Percentiles rank a stretch among this genome's conserved stretches.
Conservation (phyloP, 2,888 invertebrate genomes). For the Apoda limacodes region DNA sequence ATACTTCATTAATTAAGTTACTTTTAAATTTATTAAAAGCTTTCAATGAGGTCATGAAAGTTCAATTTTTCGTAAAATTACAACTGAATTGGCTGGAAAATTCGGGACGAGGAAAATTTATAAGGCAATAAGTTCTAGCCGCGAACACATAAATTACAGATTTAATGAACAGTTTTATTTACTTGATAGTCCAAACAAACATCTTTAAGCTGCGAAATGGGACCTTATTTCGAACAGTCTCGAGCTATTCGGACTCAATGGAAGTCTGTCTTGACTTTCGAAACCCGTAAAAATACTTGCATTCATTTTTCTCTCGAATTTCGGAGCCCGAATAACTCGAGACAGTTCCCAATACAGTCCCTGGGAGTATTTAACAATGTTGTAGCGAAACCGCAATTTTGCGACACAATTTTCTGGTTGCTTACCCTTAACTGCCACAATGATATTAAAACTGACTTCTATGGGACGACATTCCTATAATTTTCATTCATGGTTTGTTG, state of each 20-base stretch:
- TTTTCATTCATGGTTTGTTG: slow-evolving; percentile 49
- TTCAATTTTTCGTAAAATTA: slow-evolving; percentile 11
- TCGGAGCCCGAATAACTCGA: too few species aligned
- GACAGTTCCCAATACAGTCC: too few species aligned
- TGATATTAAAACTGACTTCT: slow-evolving; percentile 32
- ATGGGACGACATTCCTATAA: slow-evolving; percentile 34
- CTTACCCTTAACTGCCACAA: slow-evolving; percentile 50
- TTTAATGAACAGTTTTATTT: slow-evolving; percentile 36
- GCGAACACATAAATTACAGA: slow-evolving; percentile 37
- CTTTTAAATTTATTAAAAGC: too few species aligned
- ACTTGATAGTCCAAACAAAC: slow-evolving; percentile 24
- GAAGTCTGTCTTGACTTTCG: slow-evolving; percentile 28
- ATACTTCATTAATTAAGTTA: too few species aligned
- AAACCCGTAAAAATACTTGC: too few species aligned
- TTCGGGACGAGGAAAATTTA: slow-evolving; percentile 33
- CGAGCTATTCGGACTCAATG: slow-evolving; percentile 38
- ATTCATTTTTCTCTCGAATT: too few species aligned
- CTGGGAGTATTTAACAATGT: neutral
- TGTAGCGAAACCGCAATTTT: slow-evolving; percentile 37
- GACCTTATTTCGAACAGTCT: too few species aligned
- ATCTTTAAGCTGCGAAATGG: slow-evolving; percentile 22
- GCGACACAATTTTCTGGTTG: slow-evolving; percentile 45
- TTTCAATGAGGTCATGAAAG: slow-evolving; percentile 9
- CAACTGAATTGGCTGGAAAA: slow-evolving; percentile 23
- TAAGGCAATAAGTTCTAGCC: slow-evolving; percentile 34